These are phyloP conservation scores for Camponotus vicinus DNA, from an alignment of 1,140 invertebrate genomes.

Conservation along the genomic window DNA sequence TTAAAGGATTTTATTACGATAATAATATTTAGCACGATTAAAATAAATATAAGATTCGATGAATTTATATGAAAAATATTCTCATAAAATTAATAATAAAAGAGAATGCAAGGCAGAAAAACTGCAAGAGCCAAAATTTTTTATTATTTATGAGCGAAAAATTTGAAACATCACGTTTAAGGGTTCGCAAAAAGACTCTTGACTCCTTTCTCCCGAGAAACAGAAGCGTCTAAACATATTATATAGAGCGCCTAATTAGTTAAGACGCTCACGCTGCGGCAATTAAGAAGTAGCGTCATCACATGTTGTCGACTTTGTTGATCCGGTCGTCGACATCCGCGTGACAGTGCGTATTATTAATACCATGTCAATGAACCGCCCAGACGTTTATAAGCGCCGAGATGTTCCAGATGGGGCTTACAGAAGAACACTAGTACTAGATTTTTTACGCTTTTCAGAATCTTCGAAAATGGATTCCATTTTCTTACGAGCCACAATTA, in stretches of 20 bases:
- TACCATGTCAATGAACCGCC: slow-evolving; percentile 51
- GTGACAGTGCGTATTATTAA: slow-evolving; percentile 52
- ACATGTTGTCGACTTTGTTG: slow-evolving; percentile 45
- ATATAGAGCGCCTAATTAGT: slow-evolving; percentile 48
- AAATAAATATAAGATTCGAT: neutral
- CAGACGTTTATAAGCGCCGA: neutral
- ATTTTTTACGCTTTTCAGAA: neutral
- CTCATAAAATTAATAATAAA: neutral
- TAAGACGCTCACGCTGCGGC: slow-evolving; percentile 20
- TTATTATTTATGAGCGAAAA: slow-evolving; percentile 6
- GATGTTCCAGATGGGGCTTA: slow-evolving; percentile 33
- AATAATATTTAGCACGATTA: neutral
- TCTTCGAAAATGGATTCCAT: neutral
- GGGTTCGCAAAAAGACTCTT: neutral
- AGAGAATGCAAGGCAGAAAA: neutral
- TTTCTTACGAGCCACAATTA: neutral
- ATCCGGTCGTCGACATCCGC: slow-evolving; percentile 55
- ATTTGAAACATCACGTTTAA: neutral
- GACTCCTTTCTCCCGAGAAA: slow-evolving; percentile 6
- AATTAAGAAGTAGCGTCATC: slow-evolving; percentile 60
- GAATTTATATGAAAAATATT: neutral
- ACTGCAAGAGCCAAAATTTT: neutral
- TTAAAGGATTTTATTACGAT: neutral
- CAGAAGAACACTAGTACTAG: neutral
- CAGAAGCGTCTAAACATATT: slow-evolving; percentile 54